Percentiles rank a stretch among this genome's conserved stretches.
Conservation (phyloP, 2,888 invertebrate genomes). For the Phasia obesa region DNA sequence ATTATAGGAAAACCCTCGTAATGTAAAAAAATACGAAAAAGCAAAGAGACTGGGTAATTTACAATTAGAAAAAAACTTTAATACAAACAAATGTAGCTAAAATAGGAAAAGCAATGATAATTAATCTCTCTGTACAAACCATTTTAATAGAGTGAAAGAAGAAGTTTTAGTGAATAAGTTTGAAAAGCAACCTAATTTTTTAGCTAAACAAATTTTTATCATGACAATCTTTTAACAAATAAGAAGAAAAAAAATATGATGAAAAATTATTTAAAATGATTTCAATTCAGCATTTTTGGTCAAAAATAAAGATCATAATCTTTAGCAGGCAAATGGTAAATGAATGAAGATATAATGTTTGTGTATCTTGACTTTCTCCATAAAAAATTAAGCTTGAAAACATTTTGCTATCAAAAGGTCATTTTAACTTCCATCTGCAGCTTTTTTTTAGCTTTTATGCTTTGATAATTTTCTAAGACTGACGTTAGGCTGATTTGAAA, state of each 20-base stretch:
- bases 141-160: background rate
- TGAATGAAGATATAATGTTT: background rate
- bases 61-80: background rate
- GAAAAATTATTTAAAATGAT: conserved; percentile 3
- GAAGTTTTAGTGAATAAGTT: background rate
- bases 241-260: background rate
- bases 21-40: background rate
- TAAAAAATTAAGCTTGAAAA: background rate
- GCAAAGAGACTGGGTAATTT: background rate
- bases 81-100: background rate
- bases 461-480: conserved; percentile 4
- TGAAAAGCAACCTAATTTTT: background rate
- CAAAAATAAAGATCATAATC: conserved; percentile 11
- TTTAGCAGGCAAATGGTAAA: conserved; percentile 34
- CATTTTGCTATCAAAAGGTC: background rate
- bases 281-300: background rate
- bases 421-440: background rate
- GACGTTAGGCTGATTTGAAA: background rate
- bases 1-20: background rate
- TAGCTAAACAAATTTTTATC: background rate
- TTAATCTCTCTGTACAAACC: conserved; percentile 17
- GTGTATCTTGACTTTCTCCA: background rate
- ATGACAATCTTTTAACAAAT: background rate
- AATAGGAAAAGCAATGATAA: background rate
- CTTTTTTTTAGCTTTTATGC: background rate